Evolutionary conservation across 2,113 vertebrate genomes (phyloP).

Genomic region (Erythrocercus mccallii): DNA sequence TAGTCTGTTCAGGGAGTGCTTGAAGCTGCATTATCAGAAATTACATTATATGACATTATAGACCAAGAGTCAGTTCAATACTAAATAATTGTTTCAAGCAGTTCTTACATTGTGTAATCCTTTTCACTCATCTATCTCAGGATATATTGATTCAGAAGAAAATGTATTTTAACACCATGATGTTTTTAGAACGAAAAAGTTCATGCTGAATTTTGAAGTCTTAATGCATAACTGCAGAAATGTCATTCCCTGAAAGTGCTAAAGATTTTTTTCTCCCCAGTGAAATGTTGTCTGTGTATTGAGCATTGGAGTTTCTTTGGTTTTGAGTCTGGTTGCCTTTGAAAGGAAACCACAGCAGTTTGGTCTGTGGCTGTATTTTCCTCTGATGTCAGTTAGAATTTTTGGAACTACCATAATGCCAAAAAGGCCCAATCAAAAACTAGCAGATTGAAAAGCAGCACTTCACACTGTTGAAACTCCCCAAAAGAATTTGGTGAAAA

Average conservation of each 20-base stretch:
- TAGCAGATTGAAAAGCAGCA: not conserved
- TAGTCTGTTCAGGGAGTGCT: not conserved
- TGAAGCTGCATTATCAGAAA: not conserved
- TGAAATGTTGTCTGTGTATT: not conserved
- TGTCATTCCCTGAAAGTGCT: not conserved
- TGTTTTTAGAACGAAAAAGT: not conserved
- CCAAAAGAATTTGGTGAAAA: not conserved
- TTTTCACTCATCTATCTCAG: not conserved
- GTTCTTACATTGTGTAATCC: not conserved
- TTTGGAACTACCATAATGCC: not conserved
- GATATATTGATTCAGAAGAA: not conserved
- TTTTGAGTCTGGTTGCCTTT: not conserved
- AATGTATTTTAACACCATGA: not conserved
- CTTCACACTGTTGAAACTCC: not conserved
- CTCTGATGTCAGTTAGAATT: not conserved
- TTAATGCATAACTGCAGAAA: not conserved
- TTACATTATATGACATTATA: not conserved
- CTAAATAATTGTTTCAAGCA: not conserved
- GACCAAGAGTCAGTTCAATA: not conserved
- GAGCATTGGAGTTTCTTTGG: not conserved
- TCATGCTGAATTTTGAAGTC: not conserved
- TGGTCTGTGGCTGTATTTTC: not conserved
- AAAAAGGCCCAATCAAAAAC: not conserved
- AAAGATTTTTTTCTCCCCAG: not conserved
- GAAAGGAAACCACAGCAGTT: not conserved